Base-by-base conservation (phyloP, 2,888 invertebrate species). In the Copidosoma aretas region DNA sequence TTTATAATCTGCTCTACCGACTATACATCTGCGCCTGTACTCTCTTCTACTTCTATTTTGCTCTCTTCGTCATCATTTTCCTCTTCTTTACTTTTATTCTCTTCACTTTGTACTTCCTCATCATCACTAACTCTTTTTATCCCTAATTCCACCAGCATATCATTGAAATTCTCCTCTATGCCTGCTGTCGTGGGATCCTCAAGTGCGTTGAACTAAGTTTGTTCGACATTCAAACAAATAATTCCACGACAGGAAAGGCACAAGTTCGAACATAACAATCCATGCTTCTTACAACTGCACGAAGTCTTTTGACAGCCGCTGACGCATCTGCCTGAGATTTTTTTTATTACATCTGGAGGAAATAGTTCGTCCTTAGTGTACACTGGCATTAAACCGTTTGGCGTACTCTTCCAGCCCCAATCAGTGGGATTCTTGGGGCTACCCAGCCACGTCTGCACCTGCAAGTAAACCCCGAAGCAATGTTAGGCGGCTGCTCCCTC, bases 381-480 rank as follows among this genome's bases (percentile, higher is more conserved):
- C 71, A 73, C 67, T 53, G 72, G 71, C 68, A 65, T 66, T 62
- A 73, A 61, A 2, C 64, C 63, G 24, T 62, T 51, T 53, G 56
- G 22, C 60, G 60, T 56, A 65, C 70, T 60, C 66, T 75, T 73
- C 74, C 70, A 73, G 32, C 71, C 70, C 70, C 73, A 74, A 63
- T 73, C 61, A 10, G 63, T 60, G 21, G 59, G 46, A 21, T 21
- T 24, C 43, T 2, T 43, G 1, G 22, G 10, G 17, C 17, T 24
- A 17, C 46, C 60, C 24, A 60, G 49, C 49, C 24, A 60, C 60
- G 49, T 60, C 46, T 60, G 60, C n/a, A 60, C 17, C 22, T 60
- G 60, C 10, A 24, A 24, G 19, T 24, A 60, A n/a, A 24, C 49
- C 46, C 60, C 22, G 12, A 24, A 46, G 3, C 1, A 49, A 22